Evolutionary conservation across 1,140 invertebrate genomes (phyloP).

Genomic region (Danaus melanippus): DNA sequence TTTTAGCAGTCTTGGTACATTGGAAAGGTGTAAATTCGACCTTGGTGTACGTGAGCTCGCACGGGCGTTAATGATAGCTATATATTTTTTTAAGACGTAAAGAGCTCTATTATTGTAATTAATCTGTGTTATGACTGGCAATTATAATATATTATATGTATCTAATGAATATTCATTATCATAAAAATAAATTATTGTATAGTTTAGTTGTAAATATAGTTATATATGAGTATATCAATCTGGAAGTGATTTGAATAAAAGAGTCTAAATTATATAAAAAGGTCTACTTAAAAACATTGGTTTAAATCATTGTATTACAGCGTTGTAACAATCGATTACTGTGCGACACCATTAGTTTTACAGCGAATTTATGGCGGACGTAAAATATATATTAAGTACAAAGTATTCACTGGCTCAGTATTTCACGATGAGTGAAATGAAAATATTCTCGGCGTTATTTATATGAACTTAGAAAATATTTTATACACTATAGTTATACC

Average conservation of each 20-base stretch:
- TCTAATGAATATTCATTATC: constrained; percentile 8
- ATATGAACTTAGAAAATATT: no score
- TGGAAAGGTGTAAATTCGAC: constrained; percentile 30
- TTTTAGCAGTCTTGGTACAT: constrained; percentile 23
- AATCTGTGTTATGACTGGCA: constrained; percentile 33
- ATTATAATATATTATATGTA: constrained; percentile 21
- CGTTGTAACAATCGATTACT: constrained; percentile 9
- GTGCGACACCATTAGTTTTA: constrained; percentile 8
- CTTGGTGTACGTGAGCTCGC: constrained; percentile 29
- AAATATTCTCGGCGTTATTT: no score
- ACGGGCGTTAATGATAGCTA: constrained; percentile 21
- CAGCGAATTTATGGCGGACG: constrained; percentile 20
- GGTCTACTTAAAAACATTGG: no score
- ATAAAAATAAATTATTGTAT: no score
- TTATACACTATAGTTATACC: no score
- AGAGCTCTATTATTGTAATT: constrained; percentile 23
- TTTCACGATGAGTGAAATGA: constrained; percentile 8
- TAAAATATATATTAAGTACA: constrained; percentile 29
- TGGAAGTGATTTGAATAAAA: no score
- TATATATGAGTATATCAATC: no score
- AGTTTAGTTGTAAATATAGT: no score
- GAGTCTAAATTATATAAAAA: no score
- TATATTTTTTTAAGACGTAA: constrained; percentile 23
- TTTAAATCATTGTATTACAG: not conserved
- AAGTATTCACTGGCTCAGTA: constrained; percentile 21